Base-by-base conservation (phyloP, 2,797 vertebrate genomes). In the Leptatherina wallacei region DNA sequence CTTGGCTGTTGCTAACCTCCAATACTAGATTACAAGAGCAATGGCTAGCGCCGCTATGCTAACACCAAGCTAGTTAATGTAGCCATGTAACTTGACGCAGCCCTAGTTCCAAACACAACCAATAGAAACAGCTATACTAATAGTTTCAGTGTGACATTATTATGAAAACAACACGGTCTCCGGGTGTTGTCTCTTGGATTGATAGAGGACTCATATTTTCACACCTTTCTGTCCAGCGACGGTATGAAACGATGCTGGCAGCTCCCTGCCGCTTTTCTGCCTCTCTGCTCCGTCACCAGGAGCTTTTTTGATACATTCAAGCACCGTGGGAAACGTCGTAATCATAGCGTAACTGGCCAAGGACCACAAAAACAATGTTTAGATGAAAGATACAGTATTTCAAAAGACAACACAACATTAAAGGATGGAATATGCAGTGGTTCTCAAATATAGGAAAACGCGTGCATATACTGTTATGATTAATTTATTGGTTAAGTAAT, bases 191-290 rank as follows among this genome's bases (percentile, higher is more conserved):
- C 20, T 61, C 10, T 8, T 29, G n/a, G 11, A 65, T 65, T 60
- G 29, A 27, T 14, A 42, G 22, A 61, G 16, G 68, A 63, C 4
- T 54, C 22, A 35, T 61, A 72, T 71, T 84, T 77, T 57, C 77
- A 79, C 89, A 87, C 91, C 90, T 91, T 87, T 84, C 60, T 86
- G 75, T 88, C 78, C 85, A 74, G 79, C 79, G 82, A 69, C 77
- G 81, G 36, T 77, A 55, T 57, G 87, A 85, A 62, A 80, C 77
- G 88, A 91, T 90, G 82, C 82, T 87, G 87, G 71, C 89, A 77
- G 89, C 80, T 81, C 69, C 64, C 76, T 72, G 83, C 73, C 81
- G 73, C 87, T 85, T 57, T 57, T 79, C 88, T 78, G 80, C 56
- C 80, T n/a, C 80, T 75, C 77, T 73, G 75, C 83, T 78, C 78